Evolutionary conservation across 2,113 vertebrate species (phyloP), one percentile per base, ranked within the genome.

Genomic region (Xiphophorus maculatus): DNA sequence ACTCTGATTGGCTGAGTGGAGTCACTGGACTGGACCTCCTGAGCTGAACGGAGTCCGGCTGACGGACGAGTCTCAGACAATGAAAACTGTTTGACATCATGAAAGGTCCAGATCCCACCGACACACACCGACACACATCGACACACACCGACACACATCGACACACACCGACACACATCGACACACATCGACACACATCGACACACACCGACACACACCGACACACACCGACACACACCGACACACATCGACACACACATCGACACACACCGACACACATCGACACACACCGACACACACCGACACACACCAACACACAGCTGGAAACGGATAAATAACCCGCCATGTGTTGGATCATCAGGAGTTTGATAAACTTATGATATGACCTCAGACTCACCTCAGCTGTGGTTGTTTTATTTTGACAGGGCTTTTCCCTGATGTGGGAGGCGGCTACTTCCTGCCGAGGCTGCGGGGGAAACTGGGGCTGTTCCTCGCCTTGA

Each of bases 391-490:
- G 51, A 58, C 22, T 58, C 28, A 32, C 61, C 2, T 10, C 64
- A 68, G 67, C 78, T 69, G 10, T 58, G 17, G 71, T 54, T 28
- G 54, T 66, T 84, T 60, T 71, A 25, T 73, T 65, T 72, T 71
- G 44, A 14, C 84, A 99, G 98, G 98, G 25, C 93, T 99, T 29
- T 98, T 99, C 80, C 97, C 98, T 66, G 98, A 99, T 70, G 98
- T 99, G 11, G 98, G 98, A 30, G 97, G 97, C 35, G 97, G 98
- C 48, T 96, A 97, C 89, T 99, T 99, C 88, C 95, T 99, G 90
- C 97, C 98, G 42, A 94, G 96, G 74, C 96, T 99, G 48, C 81
- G 85, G 69, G 97, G 98, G 71, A 96, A 94, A 89, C 70, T 98
- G 73, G 98, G 98, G 14, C 94, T 95, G 75, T 97, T 94, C 88